Percentiles rank a stretch among this genome's conserved stretches.
phyloP scores from a whole-genome alignment of 2,888 invertebrate genomes.

The Ommatoiulus sabulosus region DNA sequence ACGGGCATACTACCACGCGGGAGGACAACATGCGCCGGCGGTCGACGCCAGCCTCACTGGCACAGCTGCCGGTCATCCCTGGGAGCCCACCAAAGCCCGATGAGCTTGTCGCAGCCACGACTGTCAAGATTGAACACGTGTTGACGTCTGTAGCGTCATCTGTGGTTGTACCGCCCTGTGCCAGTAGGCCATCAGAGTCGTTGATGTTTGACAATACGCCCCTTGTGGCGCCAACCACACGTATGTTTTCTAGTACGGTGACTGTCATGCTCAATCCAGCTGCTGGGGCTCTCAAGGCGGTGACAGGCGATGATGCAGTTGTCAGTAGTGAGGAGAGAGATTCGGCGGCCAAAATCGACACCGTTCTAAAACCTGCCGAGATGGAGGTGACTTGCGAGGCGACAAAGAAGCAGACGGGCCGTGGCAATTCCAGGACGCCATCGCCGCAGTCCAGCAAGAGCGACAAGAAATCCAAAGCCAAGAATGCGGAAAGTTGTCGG shows the following conservation, averaged over 20 bases:
- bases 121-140: neutral
- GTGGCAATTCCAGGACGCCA: neutral
- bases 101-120: neutral
- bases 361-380: neutral
- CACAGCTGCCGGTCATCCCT: conserved; percentile 55
- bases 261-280: conserved; percentile 52
- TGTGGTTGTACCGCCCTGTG: neutral
- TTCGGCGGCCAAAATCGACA: neutral
- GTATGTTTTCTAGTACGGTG: conserved; percentile 52
- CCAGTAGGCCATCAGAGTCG: neutral
- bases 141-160: neutral
- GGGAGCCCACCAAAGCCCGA: conserved; percentile 56
- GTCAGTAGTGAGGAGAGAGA: neutral
- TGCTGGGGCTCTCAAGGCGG: neutral
- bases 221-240: conserved; percentile 42
- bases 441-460: neutral
- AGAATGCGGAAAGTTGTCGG: neutral
- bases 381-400: neutral
- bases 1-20: neutral
- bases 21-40: conserved; percentile 52
- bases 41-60: conserved; percentile 51
- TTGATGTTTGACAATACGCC: neutral
- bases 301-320: neutral
- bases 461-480: conserved; percentile 1
- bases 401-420: neutral